Evolutionary conservation across 2,888 invertebrate genomes (phyloP).

Genomic region (Stenchaetothrips biformis): DNA sequence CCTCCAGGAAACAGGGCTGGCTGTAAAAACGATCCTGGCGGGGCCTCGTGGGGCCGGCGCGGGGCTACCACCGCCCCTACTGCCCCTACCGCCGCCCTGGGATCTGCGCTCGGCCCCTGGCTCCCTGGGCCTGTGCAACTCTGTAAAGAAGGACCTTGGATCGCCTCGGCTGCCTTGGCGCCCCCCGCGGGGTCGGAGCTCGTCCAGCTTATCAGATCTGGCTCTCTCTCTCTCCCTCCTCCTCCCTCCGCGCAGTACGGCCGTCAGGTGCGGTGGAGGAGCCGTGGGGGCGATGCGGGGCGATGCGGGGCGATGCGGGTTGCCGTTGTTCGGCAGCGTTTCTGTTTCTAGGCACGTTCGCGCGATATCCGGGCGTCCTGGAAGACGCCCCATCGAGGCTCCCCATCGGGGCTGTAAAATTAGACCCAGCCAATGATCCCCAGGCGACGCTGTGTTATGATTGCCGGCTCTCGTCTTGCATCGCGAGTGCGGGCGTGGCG

Average conservation of each 20-base stretch:
- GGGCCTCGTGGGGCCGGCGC: neutral
- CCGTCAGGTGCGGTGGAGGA: neutral
- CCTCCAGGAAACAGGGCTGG: constrained; percentile 19
- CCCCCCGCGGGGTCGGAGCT: neutral
- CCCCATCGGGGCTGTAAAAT: constrained; percentile 3
- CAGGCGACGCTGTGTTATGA: neutral
- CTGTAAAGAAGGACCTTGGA: constrained; percentile 4
- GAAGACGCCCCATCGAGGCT: too few species aligned
- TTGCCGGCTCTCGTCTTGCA: constrained; percentile 8
- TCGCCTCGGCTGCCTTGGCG: neutral
- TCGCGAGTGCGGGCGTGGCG: neutral
- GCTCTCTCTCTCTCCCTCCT: neutral
- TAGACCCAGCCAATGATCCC: constrained; percentile 13
- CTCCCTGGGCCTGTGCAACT: neutral
- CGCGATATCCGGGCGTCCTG: too few species aligned
- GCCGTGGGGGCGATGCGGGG: too few species aligned
- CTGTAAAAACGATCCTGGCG: constrained; percentile 14
- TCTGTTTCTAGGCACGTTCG: too few species aligned
- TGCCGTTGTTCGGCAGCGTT: too few species aligned
- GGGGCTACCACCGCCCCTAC: neutral
- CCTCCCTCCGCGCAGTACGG: neutral
- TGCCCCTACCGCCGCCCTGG: neutral
- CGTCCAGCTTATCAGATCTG: neutral
- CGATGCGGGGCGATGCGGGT: too few species aligned
- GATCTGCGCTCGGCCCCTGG: neutral